Evolutionary conservation across 2,797 vertebrate genomes (phyloP).

Genomic region (Rhinophrynus dorsalis): DNA sequence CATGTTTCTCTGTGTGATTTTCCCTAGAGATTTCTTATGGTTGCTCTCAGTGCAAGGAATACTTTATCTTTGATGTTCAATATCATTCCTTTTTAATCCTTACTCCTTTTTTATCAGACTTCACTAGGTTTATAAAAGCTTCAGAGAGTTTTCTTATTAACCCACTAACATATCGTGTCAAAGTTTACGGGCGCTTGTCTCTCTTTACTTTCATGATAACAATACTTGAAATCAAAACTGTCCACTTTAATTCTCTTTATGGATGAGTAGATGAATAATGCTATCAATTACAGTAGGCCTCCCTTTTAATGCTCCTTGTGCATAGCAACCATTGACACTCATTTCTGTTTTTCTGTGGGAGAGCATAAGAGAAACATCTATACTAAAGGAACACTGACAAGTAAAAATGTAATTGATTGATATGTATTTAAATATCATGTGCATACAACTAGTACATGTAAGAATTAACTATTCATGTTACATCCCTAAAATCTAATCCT

Average conservation of each 20-base stretch:
- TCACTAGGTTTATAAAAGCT: constrained; percentile 23
- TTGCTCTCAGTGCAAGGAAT: constrained; percentile 29
- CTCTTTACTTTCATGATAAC: constrained; percentile 23
- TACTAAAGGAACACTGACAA: too few relatives aligned
- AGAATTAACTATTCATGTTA: too few relatives aligned
- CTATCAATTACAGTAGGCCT: constrained; percentile 30
- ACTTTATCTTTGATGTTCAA: constrained; percentile 35
- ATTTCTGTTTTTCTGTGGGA: too few relatives aligned
- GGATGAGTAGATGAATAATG: constrained; percentile 32
- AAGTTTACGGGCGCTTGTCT: constrained; percentile 19
- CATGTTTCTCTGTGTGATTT: neutral
- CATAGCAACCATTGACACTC: too few relatives aligned
- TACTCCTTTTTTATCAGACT: constrained; percentile 28
- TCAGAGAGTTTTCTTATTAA: constrained; percentile 38
- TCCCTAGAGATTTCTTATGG: constrained; percentile 8
- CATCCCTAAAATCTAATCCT: too few relatives aligned
- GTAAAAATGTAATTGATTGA: too few relatives aligned
- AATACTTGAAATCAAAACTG: neutral
- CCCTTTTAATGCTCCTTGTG: constrained; percentile 14
- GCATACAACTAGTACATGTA: too few relatives aligned
- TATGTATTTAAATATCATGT: too few relatives aligned
- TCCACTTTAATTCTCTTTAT: constrained; percentile 31
- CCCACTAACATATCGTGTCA: constrained; percentile 18
- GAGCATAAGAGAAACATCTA: too few relatives aligned
- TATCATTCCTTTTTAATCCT: constrained; percentile 39